Base-by-base conservation (phyloP, 2,797 vertebrate species). In the Nannoperca obscura region DNA sequence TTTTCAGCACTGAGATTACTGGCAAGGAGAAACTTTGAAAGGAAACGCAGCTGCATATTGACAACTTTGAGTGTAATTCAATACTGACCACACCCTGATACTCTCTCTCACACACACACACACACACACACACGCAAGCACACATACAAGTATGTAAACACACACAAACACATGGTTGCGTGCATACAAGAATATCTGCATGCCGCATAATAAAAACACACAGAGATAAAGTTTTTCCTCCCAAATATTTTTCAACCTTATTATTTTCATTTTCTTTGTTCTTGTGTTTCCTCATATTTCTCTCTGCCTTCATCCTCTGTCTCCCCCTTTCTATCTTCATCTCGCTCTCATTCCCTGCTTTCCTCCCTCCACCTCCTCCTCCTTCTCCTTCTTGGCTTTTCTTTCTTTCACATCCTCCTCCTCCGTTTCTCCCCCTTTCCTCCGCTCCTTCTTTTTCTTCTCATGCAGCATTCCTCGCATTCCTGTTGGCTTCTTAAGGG, bases 401-500 rank as follows among this genome's bases (percentile, higher is more conserved):
- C 64, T 87, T 85, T 74, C 83, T 81, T 78, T 86, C 82, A 74
- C 73, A 77, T 86, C 75, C 47, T 74, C 82, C 81, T 83, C 76
- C 82, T 54, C 68, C 46, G 72, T 77, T 75, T 74, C 73, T 76
- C 85, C 77, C 80, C 81, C 82, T 87, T 81, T 92, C 89, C 89
- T 92, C 91, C 12, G 50, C 82, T 85, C 86, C 83, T 81, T 86
- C 84, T 81, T 89, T 87, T 81, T 89, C 81, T 91, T 85, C 90
- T 89, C 74, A 71, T 91, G 92, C 90, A 88, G 88, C 94, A 95
- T 95, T 95, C 94, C 85, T 88, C 22, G 38, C 90, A 95, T 95
- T 95, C 95, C 90, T 91, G 54, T 68, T 81, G 90, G 92, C 89
- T 94, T 94, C 93, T 93, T 93, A 91, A 91, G 90, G 91, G 93